A percentile compares a stretch with the other conserved stretches of the same genome.
These are phyloP conservation scores for Corynorhinus townsendii DNA, from an alignment of 2,113 vertebrate genomes.

Conservation along the genomic window DNA sequence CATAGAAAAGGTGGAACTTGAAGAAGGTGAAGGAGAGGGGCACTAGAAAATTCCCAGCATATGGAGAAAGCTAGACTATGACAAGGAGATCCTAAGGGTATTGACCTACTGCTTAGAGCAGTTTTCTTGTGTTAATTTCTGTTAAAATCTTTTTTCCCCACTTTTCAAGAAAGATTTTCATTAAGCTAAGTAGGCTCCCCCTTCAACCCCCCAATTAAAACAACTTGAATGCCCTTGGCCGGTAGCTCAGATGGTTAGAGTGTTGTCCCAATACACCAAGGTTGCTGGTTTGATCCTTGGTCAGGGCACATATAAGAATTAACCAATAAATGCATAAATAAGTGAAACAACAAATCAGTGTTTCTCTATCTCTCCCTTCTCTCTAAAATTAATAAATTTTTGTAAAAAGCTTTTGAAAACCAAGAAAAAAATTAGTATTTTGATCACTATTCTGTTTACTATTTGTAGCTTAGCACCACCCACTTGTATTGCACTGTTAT, in stretches of 20 bases:
- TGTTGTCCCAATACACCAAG: not conserved
- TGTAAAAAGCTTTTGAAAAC: constrained; percentile 7
- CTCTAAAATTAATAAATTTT: not conserved
- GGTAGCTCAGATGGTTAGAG: not conserved
- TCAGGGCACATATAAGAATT: not conserved
- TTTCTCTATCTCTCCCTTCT: not conserved
- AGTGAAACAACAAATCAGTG: not conserved
- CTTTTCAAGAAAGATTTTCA: not conserved
- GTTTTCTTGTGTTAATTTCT: not conserved
- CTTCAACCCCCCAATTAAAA: not conserved
- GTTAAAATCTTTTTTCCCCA: not conserved
- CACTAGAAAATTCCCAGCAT: not conserved
- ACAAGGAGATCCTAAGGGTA: not conserved
- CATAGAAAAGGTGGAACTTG: not conserved
- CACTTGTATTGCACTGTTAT: not conserved
- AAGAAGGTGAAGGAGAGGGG: not conserved
- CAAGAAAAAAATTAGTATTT: not conserved
- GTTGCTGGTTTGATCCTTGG: not conserved
- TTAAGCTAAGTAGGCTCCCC: not conserved
- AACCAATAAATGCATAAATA: not conserved
- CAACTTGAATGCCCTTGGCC: not conserved
- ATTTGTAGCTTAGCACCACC: not conserved
- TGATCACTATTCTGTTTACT: not conserved
- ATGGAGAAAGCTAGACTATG: not conserved
- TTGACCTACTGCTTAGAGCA: not conserved